Evolutionary conservation across 2,113 vertebrate species (phyloP).

Genomic region (Tylochromis polylepis): DNA sequence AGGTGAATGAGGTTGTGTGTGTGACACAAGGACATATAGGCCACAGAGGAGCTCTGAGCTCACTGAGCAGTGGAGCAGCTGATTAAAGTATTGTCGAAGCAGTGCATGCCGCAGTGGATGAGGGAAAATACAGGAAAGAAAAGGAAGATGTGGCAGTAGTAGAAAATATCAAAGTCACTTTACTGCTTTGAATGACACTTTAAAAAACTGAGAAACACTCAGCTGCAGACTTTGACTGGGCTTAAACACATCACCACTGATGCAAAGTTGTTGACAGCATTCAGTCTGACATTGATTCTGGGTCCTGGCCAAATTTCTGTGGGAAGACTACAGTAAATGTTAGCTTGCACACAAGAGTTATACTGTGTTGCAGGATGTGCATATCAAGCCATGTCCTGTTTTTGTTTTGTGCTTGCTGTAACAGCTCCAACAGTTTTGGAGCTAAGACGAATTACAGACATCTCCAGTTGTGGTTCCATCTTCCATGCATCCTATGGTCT

Average conservation of each 20-base stretch:
- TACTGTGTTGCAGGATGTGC: not conserved
- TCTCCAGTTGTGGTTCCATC: not conserved
- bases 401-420: not conserved
- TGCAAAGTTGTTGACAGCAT: not conserved
- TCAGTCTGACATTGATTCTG: conserved; percentile 9
- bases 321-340: not conserved
- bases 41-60: conserved; percentile 36
- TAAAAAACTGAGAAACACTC: not conserved
- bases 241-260: not conserved
- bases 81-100: conserved; percentile 28
- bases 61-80: conserved; percentile 43
- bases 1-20: not conserved
- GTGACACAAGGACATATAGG: conserved; percentile 24
- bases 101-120: not conserved
- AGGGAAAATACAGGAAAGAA: not conserved
- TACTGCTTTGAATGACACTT: not conserved
- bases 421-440: not conserved
- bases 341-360: not conserved
- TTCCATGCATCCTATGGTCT: not conserved
- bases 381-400: not conserved
- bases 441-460: not conserved
- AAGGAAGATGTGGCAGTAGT: not conserved
- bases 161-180: conserved; percentile 7
- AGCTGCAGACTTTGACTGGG: not conserved
- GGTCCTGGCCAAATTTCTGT: not conserved